Evolutionary conservation across 2,797 vertebrate species (phyloP).

Genomic region (Rousettus madagascariensis): DNA sequence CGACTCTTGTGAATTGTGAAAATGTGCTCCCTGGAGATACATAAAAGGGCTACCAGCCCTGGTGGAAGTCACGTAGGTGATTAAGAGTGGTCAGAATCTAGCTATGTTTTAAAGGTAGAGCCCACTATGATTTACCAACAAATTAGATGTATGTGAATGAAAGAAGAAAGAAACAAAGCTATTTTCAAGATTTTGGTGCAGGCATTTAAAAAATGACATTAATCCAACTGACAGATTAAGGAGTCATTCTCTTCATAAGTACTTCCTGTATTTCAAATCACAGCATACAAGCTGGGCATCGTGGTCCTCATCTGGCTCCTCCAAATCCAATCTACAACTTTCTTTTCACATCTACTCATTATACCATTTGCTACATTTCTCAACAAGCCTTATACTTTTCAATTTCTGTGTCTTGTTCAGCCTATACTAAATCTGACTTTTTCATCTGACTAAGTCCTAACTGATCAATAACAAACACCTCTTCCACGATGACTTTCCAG

Average conservation of each 20-base stretch:
- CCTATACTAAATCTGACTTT: neutral
- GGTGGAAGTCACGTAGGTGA: neutral
- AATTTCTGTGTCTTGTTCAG: neutral
- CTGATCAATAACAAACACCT: neutral
- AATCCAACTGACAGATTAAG: neutral
- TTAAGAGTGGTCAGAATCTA: neutral
- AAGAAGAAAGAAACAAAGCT: slow-evolving; percentile 16
- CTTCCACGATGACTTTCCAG: neutral
- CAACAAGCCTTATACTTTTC: neutral
- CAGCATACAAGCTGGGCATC: neutral
- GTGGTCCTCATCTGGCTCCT: neutral
- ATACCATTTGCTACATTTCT: neutral
- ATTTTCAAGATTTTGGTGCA: neutral
- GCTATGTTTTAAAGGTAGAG: neutral
- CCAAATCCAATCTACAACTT: neutral
- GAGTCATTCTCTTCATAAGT: neutral
- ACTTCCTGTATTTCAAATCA: neutral
- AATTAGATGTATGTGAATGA: neutral
- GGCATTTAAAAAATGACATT: neutral
- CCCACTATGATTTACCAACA: neutral
- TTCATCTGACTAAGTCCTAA: neutral
- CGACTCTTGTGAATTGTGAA: neutral
- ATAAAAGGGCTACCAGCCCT: neutral
- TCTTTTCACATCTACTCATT: neutral
- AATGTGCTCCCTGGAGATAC: neutral